Conservation (phyloP, 2,888 invertebrate species). For the Ceriagrion tenellum region DNA sequence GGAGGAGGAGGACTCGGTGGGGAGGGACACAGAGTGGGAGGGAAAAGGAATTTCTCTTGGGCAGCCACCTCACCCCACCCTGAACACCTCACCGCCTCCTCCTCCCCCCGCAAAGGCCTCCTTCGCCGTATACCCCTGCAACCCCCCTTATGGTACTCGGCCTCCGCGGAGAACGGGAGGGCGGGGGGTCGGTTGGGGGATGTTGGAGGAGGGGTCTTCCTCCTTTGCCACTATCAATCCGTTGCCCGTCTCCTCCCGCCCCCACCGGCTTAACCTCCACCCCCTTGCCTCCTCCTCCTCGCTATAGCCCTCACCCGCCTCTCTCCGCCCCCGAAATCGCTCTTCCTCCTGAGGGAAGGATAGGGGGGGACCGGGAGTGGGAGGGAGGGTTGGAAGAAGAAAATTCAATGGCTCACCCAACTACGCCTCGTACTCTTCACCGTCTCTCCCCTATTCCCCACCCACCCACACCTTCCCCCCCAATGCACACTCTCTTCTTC, state of each 20-base stretch:
- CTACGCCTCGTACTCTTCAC: neutral
- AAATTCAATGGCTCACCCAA: slow-evolving; percentile 31
- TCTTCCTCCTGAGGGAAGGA: slow-evolving; percentile 56
- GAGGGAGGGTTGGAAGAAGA: neutral
- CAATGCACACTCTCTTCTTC: neutral
- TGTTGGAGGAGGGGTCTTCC: neutral
- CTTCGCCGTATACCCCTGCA: neutral
- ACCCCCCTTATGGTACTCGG: neutral
- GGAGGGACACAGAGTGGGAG: neutral
- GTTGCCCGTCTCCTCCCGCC: slow-evolving; percentile 51
- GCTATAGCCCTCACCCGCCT: slow-evolving; percentile 43
- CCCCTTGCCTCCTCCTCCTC: slow-evolving; percentile 42
- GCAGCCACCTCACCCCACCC: slow-evolving; percentile 42
- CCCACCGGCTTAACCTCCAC: slow-evolving; percentile 42
- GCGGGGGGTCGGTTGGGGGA: neutral
- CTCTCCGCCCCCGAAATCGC: slow-evolving; percentile 2
- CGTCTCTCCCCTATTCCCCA: neutral
- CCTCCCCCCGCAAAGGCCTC: neutral
- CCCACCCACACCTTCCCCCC: neutral
- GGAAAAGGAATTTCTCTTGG: slow-evolving; percentile 61
- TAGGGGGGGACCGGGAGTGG: neutral
- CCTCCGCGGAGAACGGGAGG: neutral
- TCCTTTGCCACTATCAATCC: slow-evolving; percentile 55
- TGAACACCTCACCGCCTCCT: slow-evolving; percentile 29
- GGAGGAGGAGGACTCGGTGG: no score